phyloP scores from a whole-genome alignment of 2,888 invertebrate genomes.

The Adelphocoris suturalis region DNA sequence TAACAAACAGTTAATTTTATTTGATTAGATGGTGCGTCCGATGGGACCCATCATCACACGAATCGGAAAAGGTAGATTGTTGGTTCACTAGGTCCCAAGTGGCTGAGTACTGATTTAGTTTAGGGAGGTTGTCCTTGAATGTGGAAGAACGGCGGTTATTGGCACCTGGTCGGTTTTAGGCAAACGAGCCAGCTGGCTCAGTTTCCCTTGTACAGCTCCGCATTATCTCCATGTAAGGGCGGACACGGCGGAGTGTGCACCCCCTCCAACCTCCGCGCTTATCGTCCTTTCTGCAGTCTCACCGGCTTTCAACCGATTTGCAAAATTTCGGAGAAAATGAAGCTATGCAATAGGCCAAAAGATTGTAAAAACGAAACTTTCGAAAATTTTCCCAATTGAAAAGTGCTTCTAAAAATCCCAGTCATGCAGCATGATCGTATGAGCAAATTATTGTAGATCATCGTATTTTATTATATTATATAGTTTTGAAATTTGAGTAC shows the following conservation, averaged over 20 bases:
- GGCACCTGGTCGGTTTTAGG: conserved; percentile 66
- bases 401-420: no score
- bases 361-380: no score
- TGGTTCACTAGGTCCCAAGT: conserved; percentile 18
- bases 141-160: conserved; percentile 65
- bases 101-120: conserved; percentile 66
- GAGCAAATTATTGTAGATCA: no score
- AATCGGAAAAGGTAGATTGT: not conserved
- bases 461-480: no score
- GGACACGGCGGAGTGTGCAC: conserved; percentile 34
- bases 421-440: no score
- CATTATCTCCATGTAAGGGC: conserved; percentile 70
- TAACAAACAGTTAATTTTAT: no score
- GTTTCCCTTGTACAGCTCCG: conserved; percentile 53
- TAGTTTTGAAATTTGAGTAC: no score
- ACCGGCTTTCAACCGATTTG: not conserved
- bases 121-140: conserved; percentile 64
- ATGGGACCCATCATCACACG: not conserved
- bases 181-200: conserved; percentile 66
- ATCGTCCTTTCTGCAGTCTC: not conserved
- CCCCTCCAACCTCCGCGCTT: not conserved
- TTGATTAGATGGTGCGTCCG: no score
- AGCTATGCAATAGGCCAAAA: no score
- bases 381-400: no score
- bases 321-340: no score